phyloP scores from a whole-genome alignment of 1,140 invertebrate genomes.

The Goniozus legneri region DNA sequence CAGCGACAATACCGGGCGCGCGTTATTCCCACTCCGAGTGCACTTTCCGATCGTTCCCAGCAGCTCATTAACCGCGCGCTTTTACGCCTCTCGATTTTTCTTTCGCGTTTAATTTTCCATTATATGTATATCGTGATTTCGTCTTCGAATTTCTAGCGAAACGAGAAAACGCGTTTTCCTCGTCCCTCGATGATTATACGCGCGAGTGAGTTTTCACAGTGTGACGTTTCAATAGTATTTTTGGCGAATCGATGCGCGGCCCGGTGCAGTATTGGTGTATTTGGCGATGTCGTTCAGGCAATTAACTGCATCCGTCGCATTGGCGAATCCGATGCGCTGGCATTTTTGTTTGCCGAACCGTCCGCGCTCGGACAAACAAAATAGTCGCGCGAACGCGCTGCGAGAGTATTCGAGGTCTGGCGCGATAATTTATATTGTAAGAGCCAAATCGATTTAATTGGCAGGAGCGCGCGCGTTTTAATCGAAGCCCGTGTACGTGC shows the following conservation, averaged over 20 bases:
- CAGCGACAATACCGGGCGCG: conserved; percentile 11
- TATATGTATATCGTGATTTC: too few species aligned
- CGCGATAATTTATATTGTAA: conserved; percentile 17
- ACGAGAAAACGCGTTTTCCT: too few species aligned
- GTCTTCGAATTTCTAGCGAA: too few species aligned
- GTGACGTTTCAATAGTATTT: conserved; percentile 31
- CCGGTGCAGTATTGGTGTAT: too few species aligned
- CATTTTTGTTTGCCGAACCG: conserved; percentile 30
- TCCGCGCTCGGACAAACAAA: conserved; percentile 13
- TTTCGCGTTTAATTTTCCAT: too few species aligned
- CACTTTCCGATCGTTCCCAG: too few species aligned
- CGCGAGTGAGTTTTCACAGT: conserved; percentile 11
- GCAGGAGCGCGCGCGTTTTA: too few species aligned
- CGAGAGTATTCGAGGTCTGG: not conserved
- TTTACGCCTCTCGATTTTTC: too few species aligned
- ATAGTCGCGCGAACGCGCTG: conserved; percentile 27
- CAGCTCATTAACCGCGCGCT: too few species aligned
- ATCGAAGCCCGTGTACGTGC: too few species aligned
- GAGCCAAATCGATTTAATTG: conserved; percentile 13
- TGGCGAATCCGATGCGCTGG: conserved; percentile 16
- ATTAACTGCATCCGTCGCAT: conserved; percentile 23
- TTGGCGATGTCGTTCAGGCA: conserved; percentile 26
- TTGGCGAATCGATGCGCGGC: conserved; percentile 19
- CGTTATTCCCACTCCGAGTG: too few species aligned
- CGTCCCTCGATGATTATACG: too few species aligned